A percentile compares a stretch with the other conserved stretches of the same genome.
phyloP scores from a whole-genome alignment of 2,113 vertebrate genomes.

The Amia ocellicauda region DNA sequence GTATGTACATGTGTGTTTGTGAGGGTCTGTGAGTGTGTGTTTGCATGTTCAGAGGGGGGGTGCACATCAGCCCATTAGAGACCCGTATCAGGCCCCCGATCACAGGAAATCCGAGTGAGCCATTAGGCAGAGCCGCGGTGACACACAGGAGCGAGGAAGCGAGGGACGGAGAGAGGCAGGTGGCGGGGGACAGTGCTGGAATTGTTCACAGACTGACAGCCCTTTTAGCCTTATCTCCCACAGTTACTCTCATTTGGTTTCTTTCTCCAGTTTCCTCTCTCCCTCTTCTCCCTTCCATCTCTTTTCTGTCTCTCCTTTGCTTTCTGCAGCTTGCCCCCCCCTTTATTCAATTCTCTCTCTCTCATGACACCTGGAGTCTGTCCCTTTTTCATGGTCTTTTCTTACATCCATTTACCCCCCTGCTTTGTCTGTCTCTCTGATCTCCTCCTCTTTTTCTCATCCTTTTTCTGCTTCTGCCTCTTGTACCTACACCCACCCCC shows the following conservation, averaged over 20 bases:
- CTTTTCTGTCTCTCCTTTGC: slow-evolving; percentile 31
- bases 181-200: slow-evolving; percentile 54
- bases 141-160: slow-evolving; percentile 46
- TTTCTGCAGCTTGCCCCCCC: slow-evolving; percentile 29
- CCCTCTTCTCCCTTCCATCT: slow-evolving; percentile 34
- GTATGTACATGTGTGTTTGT: no score
- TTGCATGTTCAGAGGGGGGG: no score
- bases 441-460: no score
- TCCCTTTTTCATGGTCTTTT: slow-evolving; percentile 17
- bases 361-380: slow-evolving; percentile 19
- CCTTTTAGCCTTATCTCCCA: slow-evolving; percentile 71
- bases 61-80: no score
- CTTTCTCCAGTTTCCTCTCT: slow-evolving; percentile 36
- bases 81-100: slow-evolving; percentile 65
- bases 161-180: slow-evolving; percentile 47
- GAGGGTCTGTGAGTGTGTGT: no score
- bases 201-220: slow-evolving; percentile 78
- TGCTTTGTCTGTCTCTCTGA: no score
- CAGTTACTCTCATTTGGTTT: slow-evolving; percentile 46
- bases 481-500: no score
- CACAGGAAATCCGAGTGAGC: slow-evolving; percentile 66
- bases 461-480: no score
- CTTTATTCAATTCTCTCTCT: slow-evolving; percentile 35
- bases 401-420: neutral
- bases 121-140: slow-evolving; percentile 52